Base-by-base conservation (phyloP, 2,797 vertebrate genomes). In the Hylomyscus alleni region DNA sequence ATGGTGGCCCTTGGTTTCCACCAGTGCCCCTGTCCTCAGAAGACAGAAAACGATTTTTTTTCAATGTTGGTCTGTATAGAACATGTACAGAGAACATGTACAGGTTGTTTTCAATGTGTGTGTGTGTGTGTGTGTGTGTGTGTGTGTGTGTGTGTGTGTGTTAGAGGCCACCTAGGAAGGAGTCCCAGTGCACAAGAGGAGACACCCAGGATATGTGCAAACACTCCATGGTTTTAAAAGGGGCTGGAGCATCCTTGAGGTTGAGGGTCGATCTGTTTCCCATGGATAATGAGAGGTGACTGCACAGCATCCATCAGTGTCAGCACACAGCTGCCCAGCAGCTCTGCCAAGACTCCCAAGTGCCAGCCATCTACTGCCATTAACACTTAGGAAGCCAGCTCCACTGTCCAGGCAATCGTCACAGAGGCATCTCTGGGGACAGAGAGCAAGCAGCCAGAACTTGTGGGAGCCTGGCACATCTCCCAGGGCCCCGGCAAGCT, bases 261-360 rank as follows among this genome's bases (percentile, higher is more conserved):
- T 60, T 14, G 9, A 20, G 26, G 26, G 29, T 40, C 3, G 2
- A 56, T 9, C 13, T 58, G 37, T 47, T 76, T 47, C 54, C 34
- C 10, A 4, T 69, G 73, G 60, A 19, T 19, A 67, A 22, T 29
- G 6, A 75, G 54, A 60, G 44, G 47, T 20, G 14, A 50, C 82
- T 9, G 4, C 2, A 29, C 6, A 62, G 31, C 54, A 62, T 7
- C 37, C 2, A 0, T 37, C 69, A 0, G 0, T 0, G 4, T 37
- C 22, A 3, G 11, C 47, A 4, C 14, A 17, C 0, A 40, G 83
- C 62, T 29, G 13, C 62, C 72, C 2, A 89, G 44, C 86, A 95
- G 75, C 62, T 1, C 37, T 2, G 12, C 15, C 6, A 0, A 14
- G 72, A 40, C 37, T 22, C 3, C n/a, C 0, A 26, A 69, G n/a